Base-by-base conservation (phyloP, 2,888 invertebrate species). In the Rhopalosiphum nymphaeae region DNA sequence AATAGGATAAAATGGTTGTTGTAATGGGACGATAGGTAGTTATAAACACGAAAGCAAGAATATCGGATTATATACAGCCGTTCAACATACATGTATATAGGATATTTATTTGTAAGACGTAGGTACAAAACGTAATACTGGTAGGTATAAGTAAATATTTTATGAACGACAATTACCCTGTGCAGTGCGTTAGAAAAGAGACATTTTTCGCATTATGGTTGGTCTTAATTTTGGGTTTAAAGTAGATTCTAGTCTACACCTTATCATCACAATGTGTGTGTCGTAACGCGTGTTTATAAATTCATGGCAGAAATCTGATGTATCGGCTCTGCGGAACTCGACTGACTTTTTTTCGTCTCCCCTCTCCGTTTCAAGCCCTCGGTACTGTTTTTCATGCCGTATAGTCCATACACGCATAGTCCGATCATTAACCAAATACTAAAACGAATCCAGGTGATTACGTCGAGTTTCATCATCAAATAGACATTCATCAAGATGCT, bases 401-500 rank as follows among this genome's bases (percentile, higher is more conserved):
- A 99, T 95, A 96, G 96, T 96, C 99, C 98, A 96, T 99, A 99
- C 95, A 99, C 98, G 4, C 97, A 95, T 95, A 98, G 97, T 91
- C 98, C 98, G 95, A 98, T 96, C 26, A 96, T 95, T 96, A 98
- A 97, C 98, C 98, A 99, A 57, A 98, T 96, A 11, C 96, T 96
- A 95, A 98, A 98, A 95, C 98, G 96, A 29, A 98, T 96, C 98
- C 99, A 99, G 0, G 98, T 98, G 95, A 97, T 96, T 0, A 96
- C 95, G 95, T 98, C 97, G 95, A 99, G 96, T 96, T 98, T 97
- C 94, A 98, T 96, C 98, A 99, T 98, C 46, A 99, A 96, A 95
- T 98, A 98, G 94, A 98, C 96, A 95, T 99, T 99, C 87, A 98
- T 96, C 95, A 98, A 97, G 95, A 98, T 97, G 95, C 98, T 98